A percentile compares a stretch with the other conserved stretches of the same genome.
Conservation (phyloP, 2,113 vertebrate genomes). For the Cynopterus brachyotis region DNA sequence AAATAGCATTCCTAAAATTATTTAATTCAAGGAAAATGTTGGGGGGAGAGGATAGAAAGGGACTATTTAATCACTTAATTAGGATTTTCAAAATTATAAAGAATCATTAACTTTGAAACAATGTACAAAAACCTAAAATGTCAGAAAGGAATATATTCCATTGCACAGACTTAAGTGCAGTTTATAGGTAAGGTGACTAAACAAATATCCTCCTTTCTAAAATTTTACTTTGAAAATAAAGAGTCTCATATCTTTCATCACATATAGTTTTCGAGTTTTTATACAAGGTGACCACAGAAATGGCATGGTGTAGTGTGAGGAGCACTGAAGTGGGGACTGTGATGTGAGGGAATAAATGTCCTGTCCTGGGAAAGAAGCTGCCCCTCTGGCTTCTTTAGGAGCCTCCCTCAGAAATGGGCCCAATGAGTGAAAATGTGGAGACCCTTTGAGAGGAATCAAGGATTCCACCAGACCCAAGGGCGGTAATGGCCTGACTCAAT, state of each 20-base stretch:
- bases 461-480: neutral
- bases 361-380: constrained; percentile 36
- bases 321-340: neutral
- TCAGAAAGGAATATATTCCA: constrained; percentile 1
- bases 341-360: neutral
- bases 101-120: constrained; percentile 54
- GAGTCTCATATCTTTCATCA: neutral
- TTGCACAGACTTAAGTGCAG: neutral
- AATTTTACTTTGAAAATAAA: constrained; percentile 38
- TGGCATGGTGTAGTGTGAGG: neutral
- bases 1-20: constrained; percentile 39
- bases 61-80: neutral
- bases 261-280: neutral
- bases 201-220: neutral
- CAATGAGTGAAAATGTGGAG: neutral
- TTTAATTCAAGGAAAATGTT: constrained; percentile 9
- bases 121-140: constrained; percentile 41
- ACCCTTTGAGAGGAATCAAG: neutral
- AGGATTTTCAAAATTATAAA: constrained; percentile 55
- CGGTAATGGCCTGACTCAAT: neutral
- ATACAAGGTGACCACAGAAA: constrained; percentile 13
- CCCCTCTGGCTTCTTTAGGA: neutral
- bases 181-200: neutral
- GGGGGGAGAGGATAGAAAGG: neutral
- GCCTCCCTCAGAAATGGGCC: neutral